A percentile compares a stretch with the other conserved stretches of the same genome.
Evolutionary conservation across 2,113 vertebrate species (phyloP).

Genomic region (Cryptomyrus ogoouensis): DNA sequence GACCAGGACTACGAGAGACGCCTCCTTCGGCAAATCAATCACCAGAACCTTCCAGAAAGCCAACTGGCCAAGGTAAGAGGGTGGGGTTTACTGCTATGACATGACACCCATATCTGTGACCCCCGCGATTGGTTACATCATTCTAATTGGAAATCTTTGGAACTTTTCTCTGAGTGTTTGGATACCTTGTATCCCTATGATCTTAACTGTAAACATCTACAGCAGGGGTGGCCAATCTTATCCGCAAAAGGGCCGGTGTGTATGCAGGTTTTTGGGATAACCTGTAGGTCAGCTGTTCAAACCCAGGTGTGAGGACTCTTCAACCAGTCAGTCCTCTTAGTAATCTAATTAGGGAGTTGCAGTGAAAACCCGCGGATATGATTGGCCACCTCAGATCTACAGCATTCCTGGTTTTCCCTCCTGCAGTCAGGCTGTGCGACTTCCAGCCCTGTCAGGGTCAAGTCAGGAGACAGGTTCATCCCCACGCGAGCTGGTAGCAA

Average conservation of each 20-base stretch:
- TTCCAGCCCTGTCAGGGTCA: conserved; percentile 60
- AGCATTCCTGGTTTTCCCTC: not conserved
- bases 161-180: not conserved
- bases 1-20: conserved; percentile 71
- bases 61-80: conserved; percentile 54
- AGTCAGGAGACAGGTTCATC: conserved; percentile 68
- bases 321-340: too few species aligned
- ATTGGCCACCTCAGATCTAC: not conserved
- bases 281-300: too few species aligned
- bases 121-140: not conserved
- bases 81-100: not conserved
- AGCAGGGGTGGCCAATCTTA: not conserved
- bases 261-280: too few species aligned
- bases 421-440: conserved; percentile 52
- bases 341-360: too few species aligned
- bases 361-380: too few species aligned
- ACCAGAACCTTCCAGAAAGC: conserved; percentile 64
- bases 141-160: not conserved
- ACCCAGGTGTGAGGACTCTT: too few species aligned
- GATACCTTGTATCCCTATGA: not conserved
- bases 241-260: too few species aligned
- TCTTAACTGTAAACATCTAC: not conserved
- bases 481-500: conserved; percentile 70
- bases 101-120: not conserved
- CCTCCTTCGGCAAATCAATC: conserved; percentile 69